Base-by-base conservation (phyloP, 2,113 vertebrate species). In the Carassius gibelio region DNA sequence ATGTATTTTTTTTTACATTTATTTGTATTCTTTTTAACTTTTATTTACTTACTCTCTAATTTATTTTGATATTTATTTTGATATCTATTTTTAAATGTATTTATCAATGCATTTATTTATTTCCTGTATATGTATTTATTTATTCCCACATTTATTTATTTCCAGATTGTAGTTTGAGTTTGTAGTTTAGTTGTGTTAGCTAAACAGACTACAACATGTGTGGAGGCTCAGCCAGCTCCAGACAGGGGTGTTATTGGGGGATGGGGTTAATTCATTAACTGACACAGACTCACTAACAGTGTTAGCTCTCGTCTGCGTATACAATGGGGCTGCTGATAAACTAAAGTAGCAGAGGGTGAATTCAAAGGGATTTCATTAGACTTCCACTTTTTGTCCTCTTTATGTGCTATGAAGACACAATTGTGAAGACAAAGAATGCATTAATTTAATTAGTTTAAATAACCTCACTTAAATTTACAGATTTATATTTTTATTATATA, bases 281-380 rank as follows among this genome's bases (percentile, higher is more conserved):
- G 74, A 62, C 72, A 84, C 86, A 86, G 64, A 83, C 85, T 81
- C 62, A 79, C 75, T 76, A 71, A 38, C 74, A 62, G 23, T 71
- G 50, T 82, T 45, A 50, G n/a, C 76, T 50, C n/a, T 64, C 8
- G 38, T 87, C 76, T 64, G 30, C 57, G 3, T 86, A 84, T 78
- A 48, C 30, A 78, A 85, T 77, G 34, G 52, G 61, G 62, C 21
- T 62, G 36, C 59, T 72, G 50, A 83, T 84, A 92, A 92, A 90
- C 88, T 88, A 90, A 87, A 89, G 75, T 80, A 81, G 88, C 93
- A 90, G 91, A 87, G 90, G 90, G 52, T 89, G 89, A 52, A 26
- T 81, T 82, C 9, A 86, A 87, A 77, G 74, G n/a, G 21, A 76
- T 79, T 55, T 82, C 34, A 78, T 86, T 81, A 61, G 48, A 50